phyloP scores from a whole-genome alignment of 1,140 invertebrate genomes.

The Brachionus sp. region DNA sequence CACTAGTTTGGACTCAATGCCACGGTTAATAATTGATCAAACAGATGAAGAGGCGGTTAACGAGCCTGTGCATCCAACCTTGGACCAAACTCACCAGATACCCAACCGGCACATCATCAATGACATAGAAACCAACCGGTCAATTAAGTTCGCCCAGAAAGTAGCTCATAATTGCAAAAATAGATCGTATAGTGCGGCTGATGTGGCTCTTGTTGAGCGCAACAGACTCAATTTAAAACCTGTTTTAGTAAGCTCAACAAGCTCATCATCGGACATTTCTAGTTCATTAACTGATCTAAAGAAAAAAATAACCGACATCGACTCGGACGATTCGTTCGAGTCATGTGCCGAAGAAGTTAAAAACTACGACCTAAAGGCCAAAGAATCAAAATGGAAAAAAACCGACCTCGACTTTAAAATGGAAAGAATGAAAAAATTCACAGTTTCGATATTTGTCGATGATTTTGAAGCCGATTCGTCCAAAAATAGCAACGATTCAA shows the following conservation, averaged over 20 bases:
- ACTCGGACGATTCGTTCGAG: constrained; percentile 1
- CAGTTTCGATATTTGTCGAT: constrained; percentile 40
- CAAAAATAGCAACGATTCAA: constrained; percentile 17
- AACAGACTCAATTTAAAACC: neutral
- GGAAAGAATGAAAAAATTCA: constrained; percentile 22
- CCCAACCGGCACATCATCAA: constrained; percentile 17
- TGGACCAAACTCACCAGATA: constrained; percentile 12
- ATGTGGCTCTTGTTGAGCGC: neutral
- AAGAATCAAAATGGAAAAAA: neutral
- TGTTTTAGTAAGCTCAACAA: neutral
- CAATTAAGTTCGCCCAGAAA: neutral
- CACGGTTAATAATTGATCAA: neutral
- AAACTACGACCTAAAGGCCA: neutral
- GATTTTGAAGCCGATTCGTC: constrained; percentile 39
- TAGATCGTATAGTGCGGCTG: constrained; percentile 10
- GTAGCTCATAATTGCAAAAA: neutral
- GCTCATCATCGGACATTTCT: neutral
- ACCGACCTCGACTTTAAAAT: neutral
- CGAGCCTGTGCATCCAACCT: neutral
- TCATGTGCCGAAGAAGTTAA: constrained; percentile 4
- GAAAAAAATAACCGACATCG: neutral
- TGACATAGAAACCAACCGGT: neutral
- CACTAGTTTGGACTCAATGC: constrained; percentile 19
- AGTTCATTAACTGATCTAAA: neutral
- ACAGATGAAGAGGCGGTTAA: neutral